Percentiles rank a stretch among this genome's conserved stretches.
Evolutionary conservation across 2,888 invertebrate genomes (phyloP).

Genomic region (Tromatobia lineatoria): DNA sequence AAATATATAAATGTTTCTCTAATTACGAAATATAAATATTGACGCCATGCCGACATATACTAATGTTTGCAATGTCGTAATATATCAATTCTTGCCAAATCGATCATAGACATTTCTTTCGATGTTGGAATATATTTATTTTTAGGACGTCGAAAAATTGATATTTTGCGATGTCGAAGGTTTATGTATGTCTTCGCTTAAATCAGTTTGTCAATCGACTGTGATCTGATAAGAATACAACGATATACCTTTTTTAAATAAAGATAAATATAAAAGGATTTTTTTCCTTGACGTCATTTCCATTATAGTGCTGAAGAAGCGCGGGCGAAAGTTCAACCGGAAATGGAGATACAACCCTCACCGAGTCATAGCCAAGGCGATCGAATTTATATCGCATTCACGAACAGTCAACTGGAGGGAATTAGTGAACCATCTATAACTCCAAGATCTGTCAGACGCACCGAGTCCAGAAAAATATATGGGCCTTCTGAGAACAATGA

Average conservation of each 20-base stretch:
- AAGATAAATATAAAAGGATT: neutral
- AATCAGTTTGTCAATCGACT: no score
- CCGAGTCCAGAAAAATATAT: slow-evolving; percentile 7
- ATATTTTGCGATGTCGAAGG: no score
- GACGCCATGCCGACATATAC: no score
- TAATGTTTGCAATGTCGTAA: no score
- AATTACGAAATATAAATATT: no score
- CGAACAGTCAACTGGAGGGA: slow-evolving; percentile 12
- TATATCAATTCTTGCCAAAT: no score
- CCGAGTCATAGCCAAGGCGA: neutral
- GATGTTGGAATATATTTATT: no score
- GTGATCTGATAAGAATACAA: no score
- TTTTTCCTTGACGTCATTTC: neutral
- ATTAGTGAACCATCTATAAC: neutral
- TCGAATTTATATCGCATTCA: slow-evolving; percentile 6
- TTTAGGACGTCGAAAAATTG: no score
- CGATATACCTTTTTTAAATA: slow-evolving; percentile 4
- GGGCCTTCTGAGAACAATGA: neutral
- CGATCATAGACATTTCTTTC: no score
- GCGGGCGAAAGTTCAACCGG: slow-evolving; percentile 21
- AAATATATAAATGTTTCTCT: no score
- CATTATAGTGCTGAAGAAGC: slow-evolving; percentile 19
- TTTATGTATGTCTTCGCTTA: no score
- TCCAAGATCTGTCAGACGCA: slow-evolving; percentile 4
- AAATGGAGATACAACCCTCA: slow-evolving; percentile 34